Conservation (phyloP, 2,113 vertebrate genomes). For the Falco punctatus region DNA sequence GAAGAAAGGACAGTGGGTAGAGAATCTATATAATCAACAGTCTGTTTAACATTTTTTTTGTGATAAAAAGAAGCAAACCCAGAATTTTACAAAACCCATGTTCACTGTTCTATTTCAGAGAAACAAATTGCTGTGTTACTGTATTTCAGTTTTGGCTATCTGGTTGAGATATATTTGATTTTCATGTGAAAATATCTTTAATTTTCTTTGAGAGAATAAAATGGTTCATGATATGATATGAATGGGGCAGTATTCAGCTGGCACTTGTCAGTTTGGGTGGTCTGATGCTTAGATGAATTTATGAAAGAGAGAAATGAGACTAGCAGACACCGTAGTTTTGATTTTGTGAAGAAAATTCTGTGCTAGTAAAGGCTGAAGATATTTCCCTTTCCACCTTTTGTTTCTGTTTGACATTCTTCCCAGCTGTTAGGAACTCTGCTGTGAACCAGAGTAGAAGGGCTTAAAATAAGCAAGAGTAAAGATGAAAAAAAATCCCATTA, state of each 20-base stretch:
- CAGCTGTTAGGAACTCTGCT: neutral
- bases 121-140: neutral
- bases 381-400: neutral
- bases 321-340: neutral
- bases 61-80: neutral
- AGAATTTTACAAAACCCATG: neutral
- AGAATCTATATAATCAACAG: neutral
- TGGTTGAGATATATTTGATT: neutral
- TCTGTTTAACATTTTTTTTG: neutral
- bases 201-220: neutral
- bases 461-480: neutral
- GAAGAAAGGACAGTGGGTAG: neutral
- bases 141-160: neutral
- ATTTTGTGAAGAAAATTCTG: neutral
- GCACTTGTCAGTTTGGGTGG: neutral
- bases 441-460: neutral
- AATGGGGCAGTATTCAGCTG: neutral
- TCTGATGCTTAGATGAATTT: neutral
- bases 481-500: neutral
- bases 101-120: neutral
- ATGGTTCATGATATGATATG: neutral
- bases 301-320: neutral
- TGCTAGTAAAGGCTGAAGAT: neutral
- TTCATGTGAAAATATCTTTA: neutral
- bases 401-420: neutral